Evolutionary conservation across 1,140 invertebrate species (phyloP).

Genomic region (Portunus trituberculatus): DNA sequence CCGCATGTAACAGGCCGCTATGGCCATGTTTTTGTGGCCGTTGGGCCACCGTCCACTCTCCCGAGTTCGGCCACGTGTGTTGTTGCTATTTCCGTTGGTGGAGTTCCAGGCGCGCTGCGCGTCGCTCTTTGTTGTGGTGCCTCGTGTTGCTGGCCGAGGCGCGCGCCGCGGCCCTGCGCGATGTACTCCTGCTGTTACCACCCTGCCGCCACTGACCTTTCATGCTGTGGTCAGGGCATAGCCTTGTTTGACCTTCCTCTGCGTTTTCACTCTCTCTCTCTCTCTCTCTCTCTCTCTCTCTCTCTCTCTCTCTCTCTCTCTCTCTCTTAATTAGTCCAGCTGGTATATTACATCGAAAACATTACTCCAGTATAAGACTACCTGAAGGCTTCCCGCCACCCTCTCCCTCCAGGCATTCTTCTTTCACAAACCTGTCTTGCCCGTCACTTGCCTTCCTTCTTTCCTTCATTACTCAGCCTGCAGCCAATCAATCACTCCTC

Average conservation of each 20-base stretch:
- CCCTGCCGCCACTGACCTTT: neutral
- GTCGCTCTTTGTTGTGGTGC: neutral
- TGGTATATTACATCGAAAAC: no score
- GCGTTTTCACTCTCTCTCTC: neutral
- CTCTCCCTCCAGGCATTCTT: neutral
- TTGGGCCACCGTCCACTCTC: neutral
- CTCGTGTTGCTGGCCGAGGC: neutral
- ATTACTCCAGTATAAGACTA: no score
- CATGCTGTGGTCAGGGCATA: neutral
- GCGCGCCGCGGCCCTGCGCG: no score
- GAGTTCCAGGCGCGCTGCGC: neutral
- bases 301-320: neutral
- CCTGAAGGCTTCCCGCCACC: no score
- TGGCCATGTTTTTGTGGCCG: no score
- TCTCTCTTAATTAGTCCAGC: neutral
- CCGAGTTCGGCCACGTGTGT: neutral
- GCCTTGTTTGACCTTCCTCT: neutral
- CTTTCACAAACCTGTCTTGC: neutral
- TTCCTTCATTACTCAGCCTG: neutral
- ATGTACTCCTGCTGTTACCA: no score
- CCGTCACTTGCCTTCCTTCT: neutral
- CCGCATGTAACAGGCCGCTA: no score
- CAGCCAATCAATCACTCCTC: neutral
- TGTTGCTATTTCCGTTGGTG: conserved; percentile 20
- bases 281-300: neutral